Conservation (phyloP, 2,797 vertebrate genomes). For the Microtus agrestis region DNA sequence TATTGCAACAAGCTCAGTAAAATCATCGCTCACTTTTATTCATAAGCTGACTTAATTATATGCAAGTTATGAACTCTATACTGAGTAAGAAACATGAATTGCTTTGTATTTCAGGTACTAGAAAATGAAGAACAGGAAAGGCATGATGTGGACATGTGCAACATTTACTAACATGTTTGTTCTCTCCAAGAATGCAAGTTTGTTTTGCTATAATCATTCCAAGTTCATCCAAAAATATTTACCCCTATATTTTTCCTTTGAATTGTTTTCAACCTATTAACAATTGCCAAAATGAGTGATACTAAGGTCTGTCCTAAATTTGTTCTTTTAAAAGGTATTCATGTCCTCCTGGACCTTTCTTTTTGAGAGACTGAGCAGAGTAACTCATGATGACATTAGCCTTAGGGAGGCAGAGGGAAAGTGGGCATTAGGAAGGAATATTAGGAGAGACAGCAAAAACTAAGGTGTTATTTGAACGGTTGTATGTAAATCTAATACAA, state of each 20-base stretch:
- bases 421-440: not conserved
- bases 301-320: conserved; percentile 81
- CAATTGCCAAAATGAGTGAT: conserved; percentile 83
- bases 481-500: not conserved
- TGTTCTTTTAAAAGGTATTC: conserved; percentile 83
- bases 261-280: conserved; percentile 79
- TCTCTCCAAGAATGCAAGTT: not conserved
- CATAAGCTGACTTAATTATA: not conserved
- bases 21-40: conserved; percentile 22
- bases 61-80: not conserved
- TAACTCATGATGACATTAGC: conserved; percentile 85
- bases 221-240: conserved; percentile 70
- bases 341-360: conserved; percentile 82
- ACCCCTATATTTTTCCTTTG: conserved; percentile 71
- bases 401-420: not conserved
- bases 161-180: not conserved
- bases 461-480: not conserved
- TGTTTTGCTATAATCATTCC: conserved; percentile 42
- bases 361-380: conserved; percentile 82
- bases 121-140: not conserved
- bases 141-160: not conserved
- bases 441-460: not conserved
- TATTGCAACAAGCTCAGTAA: not conserved
- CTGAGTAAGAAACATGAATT: not conserved
- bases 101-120: not conserved